Base-by-base conservation (phyloP, 2,113 vertebrate species). In the Piliocolobus tephrosceles region DNA sequence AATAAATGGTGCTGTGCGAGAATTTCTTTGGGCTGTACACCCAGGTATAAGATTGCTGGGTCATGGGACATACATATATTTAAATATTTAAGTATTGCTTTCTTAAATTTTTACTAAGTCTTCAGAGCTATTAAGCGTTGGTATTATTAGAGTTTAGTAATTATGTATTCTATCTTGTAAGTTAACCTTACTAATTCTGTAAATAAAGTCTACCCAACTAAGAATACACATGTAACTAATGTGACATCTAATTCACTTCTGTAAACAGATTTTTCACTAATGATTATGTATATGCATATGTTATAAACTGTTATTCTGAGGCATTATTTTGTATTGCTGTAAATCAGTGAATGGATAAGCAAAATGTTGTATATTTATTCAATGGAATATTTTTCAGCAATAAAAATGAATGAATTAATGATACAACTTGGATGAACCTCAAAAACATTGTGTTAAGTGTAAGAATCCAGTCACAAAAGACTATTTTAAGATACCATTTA, bases 261-360 rank as follows among this genome's bases (percentile, higher is more conserved):
- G 3, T 83, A 92, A 88, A n/a, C 87, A 96, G 23, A 68, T 88
- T 97, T 95, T 82, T 68, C 25, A 47, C 7, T 78, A 64, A 87
- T 84, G 43, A 30, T 98, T 72, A 58, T 22, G 7, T 96, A 4
- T 61, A 90, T 25, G 20, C 79, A 32, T 57, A 68, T 78, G 55
- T 79, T 94, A 66, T 75, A 23, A 90, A 55, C 25, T 45, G 0
- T 76, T 70, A 3, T 92, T 70, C 25, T 68, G 10, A 96, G 72
- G 47, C 22, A 70, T 83, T 92, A 66, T 94, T 94, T 95, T 84
- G n/a, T 92, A 76, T 91, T 95, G n/a, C 18, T 50, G 5, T 85
- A 66, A 64, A 91, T 68, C 57, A 78, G 23, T 68, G 73, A 91
- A 66, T 84, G 30, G 38, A 68, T 90, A 64, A 95, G 93, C n/a